Evolutionary conservation across 2,113 vertebrate genomes (phyloP), one percentile per base, ranked within the genome.

Genomic region (Nibea albiflora): DNA sequence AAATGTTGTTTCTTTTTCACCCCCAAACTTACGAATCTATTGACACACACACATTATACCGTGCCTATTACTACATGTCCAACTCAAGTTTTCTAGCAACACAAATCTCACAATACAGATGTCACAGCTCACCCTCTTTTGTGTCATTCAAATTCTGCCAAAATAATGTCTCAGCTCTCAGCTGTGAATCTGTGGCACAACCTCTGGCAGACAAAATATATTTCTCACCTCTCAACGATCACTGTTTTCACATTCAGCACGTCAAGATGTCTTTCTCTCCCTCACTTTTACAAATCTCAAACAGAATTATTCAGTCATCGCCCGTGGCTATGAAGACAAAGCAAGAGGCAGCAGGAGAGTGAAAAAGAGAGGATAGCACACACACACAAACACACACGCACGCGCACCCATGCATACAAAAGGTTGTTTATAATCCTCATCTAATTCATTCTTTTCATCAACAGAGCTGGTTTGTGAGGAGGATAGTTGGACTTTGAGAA

Each of bases 221-320:
- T 74, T 80, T 83, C 85, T 89, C 80, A 83, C 84, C 78, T 85
- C 79, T 83, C 75, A 60, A 39, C 69, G 22, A 88, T 88, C 85
- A 62, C 80, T 85, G 75, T 90, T 92, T 88, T 90, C 86, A 85
- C 90, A 92, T 86, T 77, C 77, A 67, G 56, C 78, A 64, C 76
- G 66, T 87, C 89, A 84, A 91, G 77, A 90, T 83, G 81, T 90
- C 90, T 90, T 76, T 88, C 85, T 81, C 89, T 83, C 73, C 62
- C 73, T 88, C 76, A 84, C 83, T 90, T 85, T 82, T 75, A 80
- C 82, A 91, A 91, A 92, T 90, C 89, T 93, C 89, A 93, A 92
- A 93, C 87, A 90, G 92, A 94, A 93, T 94, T 87, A 94, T 94
- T 93, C 90, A 94, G 87, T 79, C 70, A 76, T 87, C 1, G 86